Evolutionary conservation across 2,888 invertebrate species (phyloP).

Genomic region (Netelia virgata): DNA sequence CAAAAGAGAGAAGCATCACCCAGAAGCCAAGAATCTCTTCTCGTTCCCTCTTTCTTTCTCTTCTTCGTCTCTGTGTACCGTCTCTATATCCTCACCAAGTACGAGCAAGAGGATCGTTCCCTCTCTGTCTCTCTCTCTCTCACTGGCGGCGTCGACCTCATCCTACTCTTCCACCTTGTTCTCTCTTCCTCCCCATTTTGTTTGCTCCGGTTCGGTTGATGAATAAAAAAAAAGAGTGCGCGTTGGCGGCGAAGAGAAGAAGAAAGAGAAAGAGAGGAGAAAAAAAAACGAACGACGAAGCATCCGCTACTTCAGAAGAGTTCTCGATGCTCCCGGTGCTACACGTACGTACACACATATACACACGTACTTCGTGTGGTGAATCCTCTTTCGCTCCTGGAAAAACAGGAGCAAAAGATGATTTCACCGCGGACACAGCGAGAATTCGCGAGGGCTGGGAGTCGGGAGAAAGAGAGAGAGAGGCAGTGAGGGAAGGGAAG

Average conservation of each 20-base stretch:
- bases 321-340: constrained; percentile 54
- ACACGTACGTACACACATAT: constrained; percentile 30
- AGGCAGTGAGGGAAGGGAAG: constrained; percentile 28
- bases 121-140: constrained; percentile 1
- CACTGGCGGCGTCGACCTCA: constrained; percentile 65
- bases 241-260: constrained; percentile 66
- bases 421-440: constrained; percentile 53
- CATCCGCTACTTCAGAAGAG: constrained; percentile 57
- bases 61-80: constrained; percentile 16
- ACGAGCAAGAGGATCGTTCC: constrained; percentile 28
- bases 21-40: constrained; percentile 65
- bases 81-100: not conserved
- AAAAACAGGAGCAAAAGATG: constrained; percentile 77
- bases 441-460: constrained; percentile 66
- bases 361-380: constrained; percentile 37
- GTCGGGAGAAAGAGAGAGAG: constrained; percentile 45
- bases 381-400: constrained; percentile 54
- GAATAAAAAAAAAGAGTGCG: constrained; percentile 61
- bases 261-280: constrained; percentile 7
- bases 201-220: constrained; percentile 61
- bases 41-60: constrained; percentile 41
- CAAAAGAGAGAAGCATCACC: constrained; percentile 49
- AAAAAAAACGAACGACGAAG: constrained; percentile 31
- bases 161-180: constrained; percentile 53
- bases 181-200: constrained; percentile 27